These are phyloP conservation scores for Lophotriccus pileatus DNA, from an alignment of 2,797 vertebrate genomes.

Conservation along the genomic window DNA sequence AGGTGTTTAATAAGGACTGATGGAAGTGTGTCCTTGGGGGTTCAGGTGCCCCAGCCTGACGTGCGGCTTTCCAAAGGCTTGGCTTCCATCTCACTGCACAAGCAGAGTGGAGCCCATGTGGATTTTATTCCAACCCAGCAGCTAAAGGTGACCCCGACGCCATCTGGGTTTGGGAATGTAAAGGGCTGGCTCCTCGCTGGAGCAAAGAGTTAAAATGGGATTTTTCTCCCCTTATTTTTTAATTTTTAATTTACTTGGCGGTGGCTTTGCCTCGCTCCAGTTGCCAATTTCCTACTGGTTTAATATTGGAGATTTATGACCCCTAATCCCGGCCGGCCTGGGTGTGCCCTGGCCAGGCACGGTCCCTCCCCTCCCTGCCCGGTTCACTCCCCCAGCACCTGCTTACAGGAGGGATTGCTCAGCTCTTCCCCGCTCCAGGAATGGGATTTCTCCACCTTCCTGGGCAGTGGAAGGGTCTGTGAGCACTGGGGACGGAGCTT, in stretches of 20 bases:
- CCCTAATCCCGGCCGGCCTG: neutral
- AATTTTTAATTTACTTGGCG: neutral
- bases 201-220: conserved; percentile 2
- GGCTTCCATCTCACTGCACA: neutral
- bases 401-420: neutral
- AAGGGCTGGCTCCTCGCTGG: neutral
- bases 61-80: neutral
- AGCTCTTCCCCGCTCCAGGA: neutral
- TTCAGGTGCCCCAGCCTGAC: neutral
- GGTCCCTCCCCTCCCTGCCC: neutral
- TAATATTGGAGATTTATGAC: conserved; percentile 52
- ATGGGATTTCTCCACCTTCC: neutral
- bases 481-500: fast-evolving
- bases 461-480: neutral
- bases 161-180: neutral
- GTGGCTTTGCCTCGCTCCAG: neutral
- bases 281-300: conserved; percentile 28
- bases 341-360: neutral
- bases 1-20: fast-evolving
- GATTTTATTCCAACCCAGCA: neutral
- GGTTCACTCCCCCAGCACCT: neutral
- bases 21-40: neutral
- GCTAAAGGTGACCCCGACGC: neutral
- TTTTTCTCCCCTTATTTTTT: fast-evolving
- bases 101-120: neutral